Base-by-base conservation (phyloP, 2,113 vertebrate genomes). In the Psettodes erumei region DNA sequence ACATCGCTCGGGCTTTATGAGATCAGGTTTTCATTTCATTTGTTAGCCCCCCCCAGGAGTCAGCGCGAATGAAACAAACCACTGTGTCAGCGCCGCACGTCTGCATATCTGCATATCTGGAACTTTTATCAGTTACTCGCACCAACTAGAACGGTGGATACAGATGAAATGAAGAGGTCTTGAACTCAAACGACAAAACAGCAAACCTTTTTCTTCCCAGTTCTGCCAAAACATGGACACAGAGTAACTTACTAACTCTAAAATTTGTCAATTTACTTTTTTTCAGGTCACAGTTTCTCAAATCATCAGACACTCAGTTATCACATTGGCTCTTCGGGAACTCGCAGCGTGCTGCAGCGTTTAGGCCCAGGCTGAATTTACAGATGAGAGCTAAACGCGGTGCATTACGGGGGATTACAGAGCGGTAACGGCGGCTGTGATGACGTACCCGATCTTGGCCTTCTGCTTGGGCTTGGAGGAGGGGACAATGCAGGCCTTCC, bases 391-490 rank as follows among this genome's bases (percentile, higher is more conserved):
- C n/a, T n/a, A n/a, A n/a, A n/a, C n/a, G n/a, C 2, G 1, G 2
- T 25, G 7, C 45, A 47, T 53, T 65, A 38, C 27, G 75, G 13
- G 9, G 35, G 56, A 59, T 59, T 28, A 65, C 3, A 70, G 16
- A 53, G 19, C 19, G 55, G 23, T 25, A 71, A 30, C 51, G 40
- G 54, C 0, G 1, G 19, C 16, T 77, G 38, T 11, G 51, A 71
- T 19, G 73, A 91, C 91, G 93, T 95, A 99, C 98, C 97, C 95
- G 75, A 99, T 98, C 93, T 98, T 98, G 86, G 96, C 88, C 93
- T 96, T 99, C 88, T 98, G 96, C 89, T 98, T 99, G 78, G 95
- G 79, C 90, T 97, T 97, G 55, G 96, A 96, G 16, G 94, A 95
- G 30, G 94, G 89, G 47, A 94, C 90, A 59, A 97, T 93, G 92